A percentile compares a stretch with the other conserved stretches of the same genome.
Evolutionary conservation across 2,797 vertebrate genomes (phyloP).

Genomic region (Mallotus villosus): DNA sequence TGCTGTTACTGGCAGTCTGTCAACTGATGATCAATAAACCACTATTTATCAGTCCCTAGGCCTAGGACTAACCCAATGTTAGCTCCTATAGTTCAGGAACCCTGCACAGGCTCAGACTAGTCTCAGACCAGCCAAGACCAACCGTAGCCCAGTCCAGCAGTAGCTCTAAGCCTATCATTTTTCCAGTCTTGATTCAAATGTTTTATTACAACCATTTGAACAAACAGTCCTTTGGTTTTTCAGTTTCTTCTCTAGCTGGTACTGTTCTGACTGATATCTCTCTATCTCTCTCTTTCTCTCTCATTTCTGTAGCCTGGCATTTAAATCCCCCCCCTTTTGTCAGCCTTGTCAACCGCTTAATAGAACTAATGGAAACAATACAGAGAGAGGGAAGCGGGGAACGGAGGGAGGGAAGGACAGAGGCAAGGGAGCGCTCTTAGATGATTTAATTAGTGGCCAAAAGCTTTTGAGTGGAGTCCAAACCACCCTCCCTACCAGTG

Average conservation of each 20-base stretch:
- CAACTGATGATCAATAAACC: background rate
- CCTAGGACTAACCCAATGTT: background rate
- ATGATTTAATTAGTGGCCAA: slow-evolving; percentile 19
- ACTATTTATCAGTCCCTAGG: background rate
- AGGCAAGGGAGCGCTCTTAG: background rate
- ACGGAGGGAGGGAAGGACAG: background rate
- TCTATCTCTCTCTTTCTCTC: slow-evolving; percentile 24
- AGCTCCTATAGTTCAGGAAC: background rate
- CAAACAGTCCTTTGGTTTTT: background rate
- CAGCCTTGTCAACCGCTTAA: slow-evolving; percentile 46
- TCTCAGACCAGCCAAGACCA: no score
- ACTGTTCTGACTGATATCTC: slow-evolving; percentile 30
- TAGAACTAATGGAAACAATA: slow-evolving; percentile 29
- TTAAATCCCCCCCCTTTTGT: slow-evolving; percentile 31
- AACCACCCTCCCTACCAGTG: background rate
- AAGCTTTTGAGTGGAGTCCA: background rate
- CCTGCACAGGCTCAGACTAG: no score
- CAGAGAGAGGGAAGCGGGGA: background rate
- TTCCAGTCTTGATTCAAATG: background rate
- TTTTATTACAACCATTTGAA: background rate
- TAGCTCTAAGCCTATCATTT: background rate
- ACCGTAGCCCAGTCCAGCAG: no score
- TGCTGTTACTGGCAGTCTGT: background rate
- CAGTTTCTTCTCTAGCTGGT: background rate
- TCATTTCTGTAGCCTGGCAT: slow-evolving; percentile 16